These are phyloP conservation scores for Harpegnathos saltator DNA, from an alignment of 1,140 invertebrate species.

Conservation along the genomic window DNA sequence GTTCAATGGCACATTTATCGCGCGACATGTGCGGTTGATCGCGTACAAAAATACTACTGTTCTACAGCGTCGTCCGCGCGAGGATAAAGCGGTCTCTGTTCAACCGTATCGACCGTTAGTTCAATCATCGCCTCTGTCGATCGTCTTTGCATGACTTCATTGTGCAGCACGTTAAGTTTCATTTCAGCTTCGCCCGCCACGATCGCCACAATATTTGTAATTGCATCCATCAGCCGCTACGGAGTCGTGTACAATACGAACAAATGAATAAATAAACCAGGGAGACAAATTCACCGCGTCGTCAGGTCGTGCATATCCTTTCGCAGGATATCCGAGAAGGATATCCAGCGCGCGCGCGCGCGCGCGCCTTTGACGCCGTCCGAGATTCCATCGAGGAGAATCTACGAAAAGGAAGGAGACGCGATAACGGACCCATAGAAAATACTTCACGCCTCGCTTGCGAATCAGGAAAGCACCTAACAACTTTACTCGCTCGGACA, in stretches of 20 bases:
- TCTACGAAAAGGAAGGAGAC: no score
- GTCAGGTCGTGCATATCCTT: no score
- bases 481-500: constrained; percentile 27
- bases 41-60: constrained; percentile 79
- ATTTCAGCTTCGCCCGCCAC: not conserved
- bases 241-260: no score
- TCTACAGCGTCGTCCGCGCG: constrained; percentile 72
- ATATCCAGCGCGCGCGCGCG: no score
- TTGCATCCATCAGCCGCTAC: no score
- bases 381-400: no score
- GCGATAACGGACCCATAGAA: no score
- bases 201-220: not conserved
- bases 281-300: no score
- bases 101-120: constrained; percentile 39
- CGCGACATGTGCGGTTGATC: constrained; percentile 72
- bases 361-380: no score
- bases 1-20: constrained; percentile 69
- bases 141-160: constrained; percentile 30
- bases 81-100: constrained; percentile 77
- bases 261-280: no score
- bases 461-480: constrained; percentile 28
- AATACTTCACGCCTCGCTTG: not conserved
- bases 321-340: no score
- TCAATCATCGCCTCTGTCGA: constrained; percentile 37
- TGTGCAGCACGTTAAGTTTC: not conserved